A percentile compares a stretch with the other conserved stretches of the same genome.
These are phyloP conservation scores for Pangasius krempfi DNA, from an alignment of 2,797 vertebrate genomes.

Conservation along the genomic window DNA sequence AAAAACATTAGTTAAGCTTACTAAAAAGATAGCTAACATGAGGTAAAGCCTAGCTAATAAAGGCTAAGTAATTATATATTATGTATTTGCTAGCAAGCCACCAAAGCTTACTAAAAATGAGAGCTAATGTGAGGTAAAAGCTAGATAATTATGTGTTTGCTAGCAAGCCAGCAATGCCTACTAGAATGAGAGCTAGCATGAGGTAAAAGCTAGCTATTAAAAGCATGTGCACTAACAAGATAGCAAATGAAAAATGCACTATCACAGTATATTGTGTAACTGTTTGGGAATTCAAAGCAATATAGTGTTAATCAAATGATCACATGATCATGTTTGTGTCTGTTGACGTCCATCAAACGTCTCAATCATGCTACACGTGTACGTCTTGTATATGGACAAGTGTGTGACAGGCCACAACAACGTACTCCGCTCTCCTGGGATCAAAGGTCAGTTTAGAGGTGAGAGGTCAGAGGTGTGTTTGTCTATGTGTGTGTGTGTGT, in stretches of 20 bases:
- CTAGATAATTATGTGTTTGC: neutral
- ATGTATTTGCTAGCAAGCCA: neutral
- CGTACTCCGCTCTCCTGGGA: conserved; percentile 31
- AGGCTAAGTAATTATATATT: neutral
- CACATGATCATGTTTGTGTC: neutral
- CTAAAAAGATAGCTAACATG: neutral
- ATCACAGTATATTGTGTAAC: neutral
- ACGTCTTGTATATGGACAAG: neutral
- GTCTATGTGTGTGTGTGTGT: conserved; percentile 13
- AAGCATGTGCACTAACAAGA: neutral
- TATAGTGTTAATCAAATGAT: neutral
- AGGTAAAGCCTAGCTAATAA: neutral
- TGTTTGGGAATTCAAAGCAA: neutral
- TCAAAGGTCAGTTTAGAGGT: conserved; percentile 40
- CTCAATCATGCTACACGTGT: neutral
- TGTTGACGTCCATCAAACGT: neutral
- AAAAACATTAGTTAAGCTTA: neutral
- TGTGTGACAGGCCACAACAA: conserved; percentile 49
- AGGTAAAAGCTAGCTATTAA: neutral
- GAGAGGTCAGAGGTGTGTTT: neutral
- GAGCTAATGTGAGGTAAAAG: neutral
- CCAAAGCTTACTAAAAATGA: neutral
- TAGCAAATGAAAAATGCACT: neutral
- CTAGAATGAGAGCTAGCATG: neutral
- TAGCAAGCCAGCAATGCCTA: too few species aligned